Conservation (phyloP, 2,797 vertebrate genomes). For the Sebastes oblongus region DNA sequence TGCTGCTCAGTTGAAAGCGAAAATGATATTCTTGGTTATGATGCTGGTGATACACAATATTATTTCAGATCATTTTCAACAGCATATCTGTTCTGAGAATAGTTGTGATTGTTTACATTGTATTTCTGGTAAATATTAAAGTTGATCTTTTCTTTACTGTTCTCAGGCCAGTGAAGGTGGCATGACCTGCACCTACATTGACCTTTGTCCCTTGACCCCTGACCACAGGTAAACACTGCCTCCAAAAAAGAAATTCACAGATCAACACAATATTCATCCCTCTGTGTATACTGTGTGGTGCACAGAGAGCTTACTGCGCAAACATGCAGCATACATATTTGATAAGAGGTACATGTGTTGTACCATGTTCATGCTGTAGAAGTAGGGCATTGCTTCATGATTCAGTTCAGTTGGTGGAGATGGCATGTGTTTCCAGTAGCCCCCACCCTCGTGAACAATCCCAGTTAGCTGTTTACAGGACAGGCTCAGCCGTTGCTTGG, state of each 20-base stretch:
- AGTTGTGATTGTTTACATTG: not conserved
- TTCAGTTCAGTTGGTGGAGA: conserved; percentile 10
- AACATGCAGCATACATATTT: conserved; percentile 43
- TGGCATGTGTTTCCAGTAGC: conserved; percentile 33
- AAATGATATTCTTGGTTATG: conserved; percentile 6
- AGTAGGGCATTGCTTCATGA: conserved; percentile 32
- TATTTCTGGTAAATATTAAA: not conserved
- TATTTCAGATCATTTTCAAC: not conserved
- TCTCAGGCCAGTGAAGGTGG: conserved; percentile 83
- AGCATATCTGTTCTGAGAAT: not conserved
- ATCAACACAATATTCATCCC: not conserved
- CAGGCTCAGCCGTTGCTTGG: conserved; percentile 62
- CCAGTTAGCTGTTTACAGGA: conserved; percentile 60
- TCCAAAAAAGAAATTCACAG: not conserved
- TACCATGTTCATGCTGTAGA: conserved; percentile 20
- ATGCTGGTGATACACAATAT: not conserved
- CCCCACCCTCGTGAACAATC: conserved; percentile 35
- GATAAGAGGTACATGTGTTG: conserved; percentile 19
- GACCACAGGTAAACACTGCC: conserved; percentile 68
- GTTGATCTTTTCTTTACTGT: conserved; percentile 3
- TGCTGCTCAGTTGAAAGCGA: conserved; percentile 21
- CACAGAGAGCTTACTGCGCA: not conserved
- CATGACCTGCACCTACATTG: conserved; percentile 74
- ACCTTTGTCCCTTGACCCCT: conserved; percentile 61
- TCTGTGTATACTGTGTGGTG: not conserved